phyloP scores from a whole-genome alignment of 2,888 invertebrate species.

The Catocala fraxini region DNA sequence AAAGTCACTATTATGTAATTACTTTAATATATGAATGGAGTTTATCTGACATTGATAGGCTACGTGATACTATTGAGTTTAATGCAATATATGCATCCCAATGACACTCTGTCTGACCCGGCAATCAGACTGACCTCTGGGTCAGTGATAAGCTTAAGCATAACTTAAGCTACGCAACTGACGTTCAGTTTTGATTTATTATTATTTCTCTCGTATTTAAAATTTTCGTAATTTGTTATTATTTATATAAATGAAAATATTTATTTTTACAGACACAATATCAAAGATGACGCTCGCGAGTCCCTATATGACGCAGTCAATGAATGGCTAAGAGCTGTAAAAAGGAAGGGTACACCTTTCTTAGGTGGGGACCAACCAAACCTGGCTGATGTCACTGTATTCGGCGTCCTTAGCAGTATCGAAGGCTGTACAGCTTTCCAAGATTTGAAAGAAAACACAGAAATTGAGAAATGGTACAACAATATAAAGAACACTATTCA shows the following conservation, averaged over 20 bases:
- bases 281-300: constrained; percentile 95
- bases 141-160: too few species aligned
- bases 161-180: too few species aligned
- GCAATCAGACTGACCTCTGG: too few species aligned
- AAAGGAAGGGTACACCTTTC: constrained; percentile 91
- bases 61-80: too few species aligned
- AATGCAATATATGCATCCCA: too few species aligned
- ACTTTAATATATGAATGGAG: too few species aligned
- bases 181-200: too few species aligned
- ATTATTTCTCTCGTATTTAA: not conserved
- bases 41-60: too few species aligned
- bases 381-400: constrained; percentile 97
- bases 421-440: constrained; percentile 97
- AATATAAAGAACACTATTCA: constrained; percentile 90
- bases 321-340: constrained; percentile 92
- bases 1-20: too few species aligned
- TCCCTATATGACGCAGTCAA: constrained; percentile 97
- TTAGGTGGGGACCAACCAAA: constrained; percentile 96
- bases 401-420: constrained; percentile 96
- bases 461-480: constrained; percentile 93
- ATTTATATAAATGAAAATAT: too few species aligned
- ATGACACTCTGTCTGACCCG: too few species aligned
- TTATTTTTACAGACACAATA: constrained; percentile 88
- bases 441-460: constrained; percentile 92
- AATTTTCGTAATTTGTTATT: too few species aligned